These are phyloP conservation scores for Lophius piscatorius DNA, from an alignment of 2,113 vertebrate species.

Conservation along the genomic window DNA sequence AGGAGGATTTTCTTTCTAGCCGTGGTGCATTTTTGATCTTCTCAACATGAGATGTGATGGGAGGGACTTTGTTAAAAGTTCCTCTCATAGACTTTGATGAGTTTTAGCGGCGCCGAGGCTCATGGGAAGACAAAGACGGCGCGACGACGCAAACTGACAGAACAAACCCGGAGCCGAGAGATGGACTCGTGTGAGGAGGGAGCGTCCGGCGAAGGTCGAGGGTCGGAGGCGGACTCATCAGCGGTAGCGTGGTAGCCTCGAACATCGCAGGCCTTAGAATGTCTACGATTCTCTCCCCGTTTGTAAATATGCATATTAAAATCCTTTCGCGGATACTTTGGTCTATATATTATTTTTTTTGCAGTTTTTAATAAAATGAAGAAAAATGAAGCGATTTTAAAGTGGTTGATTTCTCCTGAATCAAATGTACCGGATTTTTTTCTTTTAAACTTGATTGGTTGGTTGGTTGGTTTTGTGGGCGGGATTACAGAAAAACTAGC, in stretches of 20 bases:
- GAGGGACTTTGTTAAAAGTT: slow-evolving; percentile 61
- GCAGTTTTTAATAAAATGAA: slow-evolving; percentile 83
- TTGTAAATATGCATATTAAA: slow-evolving; percentile 82
- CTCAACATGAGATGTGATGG: slow-evolving; percentile 52
- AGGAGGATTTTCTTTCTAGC: slow-evolving; percentile 50
- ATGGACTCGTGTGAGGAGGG: slow-evolving; percentile 20
- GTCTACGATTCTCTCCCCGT: slow-evolving; percentile 71
- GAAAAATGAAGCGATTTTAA: slow-evolving; percentile 49
- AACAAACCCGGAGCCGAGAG: slow-evolving; percentile 15
- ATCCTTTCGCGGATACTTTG: slow-evolving; percentile 63
- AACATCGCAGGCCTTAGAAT: slow-evolving; percentile 55
- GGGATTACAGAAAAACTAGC: too few species aligned
- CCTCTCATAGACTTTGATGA: slow-evolving; percentile 42
- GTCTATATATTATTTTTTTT: slow-evolving; percentile 42
- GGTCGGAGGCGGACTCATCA: too few species aligned
- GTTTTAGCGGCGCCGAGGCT: slow-evolving; percentile 1
- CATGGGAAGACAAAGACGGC: too few species aligned
- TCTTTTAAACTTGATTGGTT: too few species aligned
- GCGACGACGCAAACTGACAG: too few species aligned
- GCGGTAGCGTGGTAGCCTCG: slow-evolving; percentile 15
- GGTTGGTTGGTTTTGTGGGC: too few species aligned
- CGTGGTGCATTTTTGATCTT: slow-evolving; percentile 61
- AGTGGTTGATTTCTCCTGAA: not conserved
- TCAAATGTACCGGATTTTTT: too few species aligned
- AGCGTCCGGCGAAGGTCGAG: too few species aligned